phyloP scores from a whole-genome alignment of 2,888 invertebrate species.

The Brachyptera risi region DNA sequence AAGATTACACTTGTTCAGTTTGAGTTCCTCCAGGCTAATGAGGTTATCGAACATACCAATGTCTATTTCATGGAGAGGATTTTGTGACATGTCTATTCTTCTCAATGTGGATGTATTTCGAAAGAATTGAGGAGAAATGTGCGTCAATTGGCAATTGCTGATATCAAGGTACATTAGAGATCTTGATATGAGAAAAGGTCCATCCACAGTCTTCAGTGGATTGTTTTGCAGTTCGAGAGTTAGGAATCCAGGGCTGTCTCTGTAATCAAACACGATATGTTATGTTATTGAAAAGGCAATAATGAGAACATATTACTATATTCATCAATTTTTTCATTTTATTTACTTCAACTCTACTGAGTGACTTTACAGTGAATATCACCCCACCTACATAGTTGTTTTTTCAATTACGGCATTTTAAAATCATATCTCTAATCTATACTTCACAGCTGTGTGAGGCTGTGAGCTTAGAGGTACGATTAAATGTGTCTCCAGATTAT shows the following conservation, averaged over 20 bases:
- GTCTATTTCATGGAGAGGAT: conserved; percentile 57
- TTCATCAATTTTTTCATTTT: too few species aligned
- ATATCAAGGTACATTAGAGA: conserved; percentile 65
- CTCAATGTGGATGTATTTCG: conserved; percentile 61
- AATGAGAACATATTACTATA: too few species aligned
- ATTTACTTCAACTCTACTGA: too few species aligned
- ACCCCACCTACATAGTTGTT: too few species aligned
- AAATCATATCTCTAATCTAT: too few species aligned
- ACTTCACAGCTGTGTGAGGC: too few species aligned
- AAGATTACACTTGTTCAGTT: conserved; percentile 61
- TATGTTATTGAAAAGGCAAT: too few species aligned
- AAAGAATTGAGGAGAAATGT: conserved; percentile 60
- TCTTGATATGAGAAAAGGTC: conserved; percentile 59
- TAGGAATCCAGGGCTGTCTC: conserved; percentile 63
- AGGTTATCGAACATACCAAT: conserved; percentile 59
- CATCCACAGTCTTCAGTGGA: conserved; percentile 57
- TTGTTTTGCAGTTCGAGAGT: conserved; percentile 67
- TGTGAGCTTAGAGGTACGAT: too few species aligned
- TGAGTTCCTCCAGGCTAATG: conserved; percentile 60
- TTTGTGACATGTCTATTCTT: conserved; percentile 65
- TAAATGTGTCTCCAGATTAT: too few species aligned
- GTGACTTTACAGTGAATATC: too few species aligned
- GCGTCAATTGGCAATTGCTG: conserved; percentile 58
- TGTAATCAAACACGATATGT: conserved; percentile 47
- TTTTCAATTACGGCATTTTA: too few species aligned